Percentiles rank a stretch among this genome's conserved stretches.
Conservation (phyloP, 1,140 invertebrate species). For the Berghia stephanieae region DNA sequence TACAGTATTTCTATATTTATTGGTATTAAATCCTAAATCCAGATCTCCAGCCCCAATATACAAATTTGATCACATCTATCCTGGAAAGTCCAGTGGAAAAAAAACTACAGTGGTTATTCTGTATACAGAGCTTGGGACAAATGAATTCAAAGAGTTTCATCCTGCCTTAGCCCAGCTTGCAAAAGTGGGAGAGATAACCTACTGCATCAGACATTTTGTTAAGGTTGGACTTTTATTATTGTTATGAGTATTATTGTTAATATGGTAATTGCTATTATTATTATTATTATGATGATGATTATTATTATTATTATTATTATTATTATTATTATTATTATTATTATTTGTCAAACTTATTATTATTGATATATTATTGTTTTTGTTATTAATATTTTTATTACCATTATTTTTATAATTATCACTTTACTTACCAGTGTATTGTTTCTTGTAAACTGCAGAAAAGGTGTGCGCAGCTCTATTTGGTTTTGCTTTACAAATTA, state of each 20-base stretch:
- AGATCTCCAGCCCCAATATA: constrained; percentile 72
- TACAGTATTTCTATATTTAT: too few species aligned
- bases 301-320: neutral
- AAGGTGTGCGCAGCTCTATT: too few species aligned
- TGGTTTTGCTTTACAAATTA: too few species aligned
- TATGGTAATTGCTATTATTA: neutral
- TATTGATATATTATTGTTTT: neutral
- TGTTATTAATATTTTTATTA: neutral
- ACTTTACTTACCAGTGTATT: too few species aligned
- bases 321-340: neutral
- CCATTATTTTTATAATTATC: neutral
- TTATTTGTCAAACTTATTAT: neutral
- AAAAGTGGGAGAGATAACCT: constrained; percentile 79
- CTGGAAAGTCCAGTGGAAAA: constrained; percentile 65
- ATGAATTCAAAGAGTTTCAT: constrained; percentile 80
- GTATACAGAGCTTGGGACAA: constrained; percentile 86
- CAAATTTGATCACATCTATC: constrained; percentile 86
- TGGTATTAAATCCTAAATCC: neutral
- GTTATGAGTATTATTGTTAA: neutral
- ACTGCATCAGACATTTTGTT: constrained; percentile 86
- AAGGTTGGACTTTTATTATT: constrained; percentile 67
- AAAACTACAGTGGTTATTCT: constrained; percentile 76
- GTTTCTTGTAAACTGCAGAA: too few species aligned
- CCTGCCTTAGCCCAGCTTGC: constrained; percentile 76
- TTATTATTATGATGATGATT: neutral